A percentile compares a stretch with the other conserved stretches of the same genome.
phyloP scores from a whole-genome alignment of 2,797 vertebrate genomes.

The Syngnathus acus region DNA sequence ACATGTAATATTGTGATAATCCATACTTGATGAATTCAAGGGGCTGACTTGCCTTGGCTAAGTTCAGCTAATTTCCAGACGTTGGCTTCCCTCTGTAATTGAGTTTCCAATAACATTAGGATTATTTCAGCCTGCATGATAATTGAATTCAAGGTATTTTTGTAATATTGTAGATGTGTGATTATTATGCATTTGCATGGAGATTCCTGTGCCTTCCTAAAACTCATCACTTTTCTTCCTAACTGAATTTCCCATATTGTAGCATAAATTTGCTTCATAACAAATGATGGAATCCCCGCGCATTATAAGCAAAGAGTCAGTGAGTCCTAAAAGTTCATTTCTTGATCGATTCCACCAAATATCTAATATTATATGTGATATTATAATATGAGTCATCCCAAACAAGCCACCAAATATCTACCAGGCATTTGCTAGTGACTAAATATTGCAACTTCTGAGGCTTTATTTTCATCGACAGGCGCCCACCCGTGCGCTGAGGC shows the following conservation, averaged over 20 bases:
- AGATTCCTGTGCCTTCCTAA: constrained; percentile 88
- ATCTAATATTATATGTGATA: not conserved
- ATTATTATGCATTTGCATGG: constrained; percentile 98
- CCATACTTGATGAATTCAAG: constrained; percentile 99
- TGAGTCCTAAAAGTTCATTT: constrained; percentile 76
- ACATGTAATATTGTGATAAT: constrained; percentile 99
- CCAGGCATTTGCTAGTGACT: constrained; percentile 25
- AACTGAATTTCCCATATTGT: constrained; percentile 99
- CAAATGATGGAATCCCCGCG: constrained; percentile 71
- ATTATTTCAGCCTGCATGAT: constrained; percentile 97
- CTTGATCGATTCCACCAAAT: constrained; percentile 61
- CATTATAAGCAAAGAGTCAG: constrained; percentile 74
- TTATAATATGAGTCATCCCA: not conserved
- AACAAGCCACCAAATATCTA: constrained; percentile 27
- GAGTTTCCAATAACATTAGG: constrained; percentile 99
- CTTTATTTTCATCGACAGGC: too few relatives aligned
- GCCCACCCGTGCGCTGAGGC: too few relatives aligned
- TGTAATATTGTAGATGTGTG: constrained; percentile 99
- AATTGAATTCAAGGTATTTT: constrained; percentile 99
- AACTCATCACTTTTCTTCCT: constrained; percentile 95
- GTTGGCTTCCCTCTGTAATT: constrained; percentile 98
- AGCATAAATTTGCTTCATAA: constrained; percentile 92
- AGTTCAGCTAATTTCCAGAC: constrained; percentile 99
- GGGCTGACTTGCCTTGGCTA: constrained; percentile 96
- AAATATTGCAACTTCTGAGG: not conserved